phyloP scores from a whole-genome alignment of 2,113 vertebrate genomes.

The Indicator maculatus region DNA sequence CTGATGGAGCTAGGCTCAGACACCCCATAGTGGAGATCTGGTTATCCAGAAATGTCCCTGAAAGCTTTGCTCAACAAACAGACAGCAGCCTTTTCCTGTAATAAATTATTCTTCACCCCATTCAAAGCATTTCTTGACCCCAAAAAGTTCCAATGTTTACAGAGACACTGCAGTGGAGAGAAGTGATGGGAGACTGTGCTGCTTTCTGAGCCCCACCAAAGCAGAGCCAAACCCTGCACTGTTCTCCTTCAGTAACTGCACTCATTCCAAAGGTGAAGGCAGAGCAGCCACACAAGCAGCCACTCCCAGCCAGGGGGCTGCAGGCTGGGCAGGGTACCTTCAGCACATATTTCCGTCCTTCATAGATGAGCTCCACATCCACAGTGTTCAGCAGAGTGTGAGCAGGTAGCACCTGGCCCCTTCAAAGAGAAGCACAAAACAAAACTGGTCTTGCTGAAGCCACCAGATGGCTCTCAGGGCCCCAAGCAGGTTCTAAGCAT shows the following conservation, averaged over 20 bases:
- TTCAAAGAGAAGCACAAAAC: constrained; percentile 69
- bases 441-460: neutral
- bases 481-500: neutral
- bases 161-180: neutral
- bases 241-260: neutral
- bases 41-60: neutral
- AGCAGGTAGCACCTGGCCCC: constrained; percentile 94
- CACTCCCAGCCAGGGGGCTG: neutral
- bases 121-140: neutral
- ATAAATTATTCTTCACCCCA: neutral
- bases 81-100: neutral
- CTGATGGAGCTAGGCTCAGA: neutral
- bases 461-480: neutral
- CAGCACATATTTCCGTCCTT: constrained; percentile 92
- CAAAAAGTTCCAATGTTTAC: neutral
- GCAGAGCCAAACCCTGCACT: neutral
- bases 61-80: neutral
- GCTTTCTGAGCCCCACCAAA: neutral
- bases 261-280: neutral
- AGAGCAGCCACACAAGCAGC: neutral
- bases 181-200: rapidly evolving
- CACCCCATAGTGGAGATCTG: neutral
- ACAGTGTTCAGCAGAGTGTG: constrained; percentile 96
- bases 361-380: constrained; percentile 95
- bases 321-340: constrained; percentile 74